These are phyloP conservation scores for Ceratosolen solmsi DNA, from an alignment of 1,140 invertebrate species.

Conservation along the genomic window DNA sequence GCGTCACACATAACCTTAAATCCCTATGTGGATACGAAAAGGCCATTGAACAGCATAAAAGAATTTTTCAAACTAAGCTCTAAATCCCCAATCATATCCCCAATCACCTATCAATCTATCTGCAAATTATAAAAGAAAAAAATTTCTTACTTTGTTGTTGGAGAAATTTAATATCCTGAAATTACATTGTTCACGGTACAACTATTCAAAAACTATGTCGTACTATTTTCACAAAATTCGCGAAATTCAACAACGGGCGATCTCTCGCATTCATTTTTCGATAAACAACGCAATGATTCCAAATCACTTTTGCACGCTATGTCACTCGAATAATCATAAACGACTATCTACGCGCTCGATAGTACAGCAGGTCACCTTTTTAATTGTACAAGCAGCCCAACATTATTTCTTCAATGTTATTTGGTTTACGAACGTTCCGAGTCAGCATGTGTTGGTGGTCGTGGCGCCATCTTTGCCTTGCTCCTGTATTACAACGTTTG, in stretches of 20 bases:
- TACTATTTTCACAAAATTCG: background rate
- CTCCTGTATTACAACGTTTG: too few relatives aligned
- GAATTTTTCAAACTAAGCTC: too few relatives aligned
- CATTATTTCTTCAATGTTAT: background rate
- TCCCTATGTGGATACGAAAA: too few relatives aligned
- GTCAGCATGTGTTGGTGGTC: background rate
- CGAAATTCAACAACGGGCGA: background rate
- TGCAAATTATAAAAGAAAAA: too few relatives aligned
- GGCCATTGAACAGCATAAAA: too few relatives aligned
- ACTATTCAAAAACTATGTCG: background rate
- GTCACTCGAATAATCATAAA: slow-evolving; percentile 25
- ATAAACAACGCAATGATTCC: background rate
- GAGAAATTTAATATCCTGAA: background rate
- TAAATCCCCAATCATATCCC: too few relatives aligned
- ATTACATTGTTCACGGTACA: background rate
- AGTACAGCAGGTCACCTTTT: slow-evolving; percentile 6
- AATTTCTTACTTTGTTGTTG: too few relatives aligned
- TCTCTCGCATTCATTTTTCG: slow-evolving; percentile 1
- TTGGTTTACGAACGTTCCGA: slow-evolving; percentile 5
- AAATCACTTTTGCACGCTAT: slow-evolving; percentile 25
- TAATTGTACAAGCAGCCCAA: background rate
- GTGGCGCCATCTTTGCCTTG: slow-evolving; percentile 22
- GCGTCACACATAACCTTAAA: too few relatives aligned
- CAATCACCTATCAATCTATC: too few relatives aligned
- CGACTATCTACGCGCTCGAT: background rate